Evolutionary conservation across 2,888 invertebrate species (phyloP).

Genomic region (Clistopyga incitator): DNA sequence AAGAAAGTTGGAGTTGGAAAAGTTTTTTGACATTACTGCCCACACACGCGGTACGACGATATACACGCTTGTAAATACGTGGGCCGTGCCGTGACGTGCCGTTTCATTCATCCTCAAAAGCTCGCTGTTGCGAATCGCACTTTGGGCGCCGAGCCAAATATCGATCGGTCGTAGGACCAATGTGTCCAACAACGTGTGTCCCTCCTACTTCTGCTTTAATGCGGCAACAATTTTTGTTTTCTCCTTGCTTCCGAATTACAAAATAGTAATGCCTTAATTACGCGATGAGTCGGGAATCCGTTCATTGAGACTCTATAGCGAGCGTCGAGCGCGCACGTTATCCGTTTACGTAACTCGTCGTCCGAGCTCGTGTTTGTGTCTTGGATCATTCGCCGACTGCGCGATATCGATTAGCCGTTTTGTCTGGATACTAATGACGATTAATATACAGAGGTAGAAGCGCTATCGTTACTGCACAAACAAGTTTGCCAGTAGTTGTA

Average conservation of each 20-base stretch:
- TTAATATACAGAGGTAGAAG: slow-evolving; percentile 26
- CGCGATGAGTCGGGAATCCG: slow-evolving; percentile 33
- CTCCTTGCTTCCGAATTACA: neutral
- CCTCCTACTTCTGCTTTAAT: neutral
- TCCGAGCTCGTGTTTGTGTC: neutral
- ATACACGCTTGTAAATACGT: neutral
- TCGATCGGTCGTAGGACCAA: neutral
- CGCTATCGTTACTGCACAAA: neutral
- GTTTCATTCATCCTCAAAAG: slow-evolving; percentile 14
- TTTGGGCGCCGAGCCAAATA: neutral
- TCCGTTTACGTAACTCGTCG: slow-evolving; percentile 33
- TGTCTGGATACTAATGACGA: slow-evolving; percentile 11
- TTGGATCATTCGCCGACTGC: neutral
- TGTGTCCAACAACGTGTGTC: neutral
- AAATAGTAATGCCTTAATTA: slow-evolving; percentile 24
- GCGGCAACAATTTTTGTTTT: slow-evolving; percentile 17
- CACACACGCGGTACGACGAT: neutral
- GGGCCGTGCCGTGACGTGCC: slow-evolving; percentile 2
- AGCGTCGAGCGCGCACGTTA: neutral
- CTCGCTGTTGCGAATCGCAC: neutral
- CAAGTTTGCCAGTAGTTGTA: neutral
- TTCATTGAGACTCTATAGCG: slow-evolving; percentile 47
- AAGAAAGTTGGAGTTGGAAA: neutral
- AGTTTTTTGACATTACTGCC: neutral
- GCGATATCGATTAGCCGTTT: slow-evolving; percentile 29